Evolutionary conservation across 1,140 invertebrate species (phyloP), one percentile per base, ranked within the genome.

Genomic region (Zaprionus camerounensis): DNA sequence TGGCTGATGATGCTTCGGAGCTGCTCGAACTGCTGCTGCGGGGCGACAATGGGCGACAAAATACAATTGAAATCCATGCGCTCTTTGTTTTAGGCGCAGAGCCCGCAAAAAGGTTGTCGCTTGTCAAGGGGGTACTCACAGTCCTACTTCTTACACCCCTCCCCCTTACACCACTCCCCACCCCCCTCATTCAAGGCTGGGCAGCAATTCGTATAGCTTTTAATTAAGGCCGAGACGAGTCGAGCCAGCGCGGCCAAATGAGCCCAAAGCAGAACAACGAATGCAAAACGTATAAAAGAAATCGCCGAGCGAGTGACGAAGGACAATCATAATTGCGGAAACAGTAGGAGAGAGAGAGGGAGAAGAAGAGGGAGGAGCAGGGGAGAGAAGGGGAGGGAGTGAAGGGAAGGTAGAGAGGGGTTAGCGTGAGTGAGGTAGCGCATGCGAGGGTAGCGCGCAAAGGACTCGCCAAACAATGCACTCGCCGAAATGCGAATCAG

Each of bases 311-410:
- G 81, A 85, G 78, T 87, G 84, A 83, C 84, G 84, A 88, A 87
- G 84, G 85, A 87, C 84, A 87, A 76, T 84, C 74, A 90, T 79
- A 88, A 88, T 84, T 90, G 85, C 78, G 78, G 85, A 88, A 90
- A 67, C 61, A 9, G 41, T 3, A 46, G 38, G 0, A 44, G 41
- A 44, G n/a, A 38, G 13, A 4, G 36, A 13, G 15, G 11, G 3
- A 26, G 26, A 28, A 28, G 26, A 28, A 28, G 38, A 15, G 6
- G 38, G 0, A n/a, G 15, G n/a, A n/a, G 41, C 12, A 38, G 41
- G 2, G 2, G 2, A 13, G n/a, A n/a, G 15, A n/a, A 20, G 20
- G 13, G 1, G 17, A 17, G 17, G 17, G 17, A 17, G 17, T n/a
- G n/a, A 3, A 7, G 9, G 2, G 31, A 3, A 11, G 31, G 6